Conservation (phyloP, 2,888 invertebrate genomes). For the Nysson spinosus region DNA sequence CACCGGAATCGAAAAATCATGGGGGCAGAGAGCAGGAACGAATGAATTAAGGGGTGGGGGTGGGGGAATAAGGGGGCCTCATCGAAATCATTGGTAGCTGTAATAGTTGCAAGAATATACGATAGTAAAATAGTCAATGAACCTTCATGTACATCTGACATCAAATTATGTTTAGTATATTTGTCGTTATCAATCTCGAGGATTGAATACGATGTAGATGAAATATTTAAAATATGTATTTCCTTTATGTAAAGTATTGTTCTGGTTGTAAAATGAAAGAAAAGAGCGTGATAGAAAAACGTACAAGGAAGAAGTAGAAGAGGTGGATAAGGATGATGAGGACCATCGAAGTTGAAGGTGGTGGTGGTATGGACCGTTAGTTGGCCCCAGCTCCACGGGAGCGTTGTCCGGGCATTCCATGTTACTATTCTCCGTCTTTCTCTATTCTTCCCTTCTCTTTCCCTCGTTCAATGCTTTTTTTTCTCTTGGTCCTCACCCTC, state of each 20-base stretch:
- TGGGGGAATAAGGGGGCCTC: too few species aligned
- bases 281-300: conserved; percentile 14
- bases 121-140: too few species aligned
- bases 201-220: too few species aligned
- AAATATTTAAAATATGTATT: not conserved
- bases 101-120: too few species aligned
- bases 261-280: conserved; percentile 7
- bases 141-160: too few species aligned
- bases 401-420: conserved; percentile 75
- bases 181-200: too few species aligned
- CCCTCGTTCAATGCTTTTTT: conserved; percentile 16
- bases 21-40: not conserved
- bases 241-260: conserved; percentile 5
- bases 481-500: conserved; percentile 28
- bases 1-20: not conserved
- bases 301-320: conserved; percentile 20
- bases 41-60: not conserved
- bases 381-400: conserved; percentile 76
- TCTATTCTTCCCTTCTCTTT: conserved; percentile 31
- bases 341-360: conserved; percentile 57
- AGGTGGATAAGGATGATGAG: conserved; percentile 55
- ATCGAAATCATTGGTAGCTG: too few species aligned
- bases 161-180: too few species aligned
- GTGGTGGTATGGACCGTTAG: conserved; percentile 76
- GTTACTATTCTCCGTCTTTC: conserved; percentile 53